Evolutionary conservation across 2,888 invertebrate species (phyloP).

Genomic region (Pharmacophagus antenor): DNA sequence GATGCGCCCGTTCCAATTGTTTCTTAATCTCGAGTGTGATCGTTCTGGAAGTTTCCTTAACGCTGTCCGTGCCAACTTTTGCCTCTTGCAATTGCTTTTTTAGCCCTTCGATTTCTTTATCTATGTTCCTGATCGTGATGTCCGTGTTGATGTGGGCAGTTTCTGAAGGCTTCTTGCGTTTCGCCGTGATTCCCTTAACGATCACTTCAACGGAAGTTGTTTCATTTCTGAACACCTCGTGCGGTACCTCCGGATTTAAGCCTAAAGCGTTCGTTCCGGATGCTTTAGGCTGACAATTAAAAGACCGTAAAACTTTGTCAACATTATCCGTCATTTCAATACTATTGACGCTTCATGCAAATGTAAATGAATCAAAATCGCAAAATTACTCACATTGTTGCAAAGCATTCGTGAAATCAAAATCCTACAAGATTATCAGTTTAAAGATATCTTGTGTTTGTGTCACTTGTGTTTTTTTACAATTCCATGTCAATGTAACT

Average conservation of each 20-base stretch:
- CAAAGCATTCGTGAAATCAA: background rate
- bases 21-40: slow-evolving; percentile 57
- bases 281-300: slow-evolving; percentile 34
- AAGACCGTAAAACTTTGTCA: slow-evolving; percentile 29
- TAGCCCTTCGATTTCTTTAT: slow-evolving; percentile 47
- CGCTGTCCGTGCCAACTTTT: slow-evolving; percentile 42
- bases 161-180: slow-evolving; percentile 38
- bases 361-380: background rate
- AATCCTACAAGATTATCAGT: background rate
- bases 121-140: slow-evolving; percentile 36
- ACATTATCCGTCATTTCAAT: slow-evolving; percentile 13
- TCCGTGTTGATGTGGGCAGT: slow-evolving; percentile 24
- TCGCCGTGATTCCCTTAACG: slow-evolving; percentile 56
- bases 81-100: slow-evolving; percentile 47
- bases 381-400: background rate
- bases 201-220: slow-evolving; percentile 66
- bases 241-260: slow-evolving; percentile 35
- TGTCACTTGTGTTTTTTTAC: slow-evolving; percentile 21
- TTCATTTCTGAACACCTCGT: slow-evolving; percentile 62
- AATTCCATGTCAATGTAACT: slow-evolving; percentile 12
- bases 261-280: slow-evolving; percentile 35
- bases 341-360: background rate
- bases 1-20: slow-evolving; percentile 51
- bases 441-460: slow-evolving; percentile 14
- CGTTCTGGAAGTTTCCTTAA: slow-evolving; percentile 45